A percentile compares a stretch with the other conserved stretches of the same genome.
Conservation (phyloP, 2,113 vertebrate genomes). For the Nematolebias whitei region DNA sequence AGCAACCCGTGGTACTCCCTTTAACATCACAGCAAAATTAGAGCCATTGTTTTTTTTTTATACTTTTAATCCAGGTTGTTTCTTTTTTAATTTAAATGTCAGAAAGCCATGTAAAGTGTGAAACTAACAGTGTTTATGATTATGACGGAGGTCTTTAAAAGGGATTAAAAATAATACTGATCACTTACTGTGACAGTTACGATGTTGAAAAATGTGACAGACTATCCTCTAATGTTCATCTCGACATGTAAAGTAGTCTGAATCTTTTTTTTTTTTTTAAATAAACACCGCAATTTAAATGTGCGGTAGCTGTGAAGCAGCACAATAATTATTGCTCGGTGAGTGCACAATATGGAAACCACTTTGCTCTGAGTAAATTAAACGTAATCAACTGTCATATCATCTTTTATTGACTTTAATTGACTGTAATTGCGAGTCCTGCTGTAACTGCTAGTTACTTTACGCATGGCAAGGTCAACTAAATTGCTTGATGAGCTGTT, state of each 20-base stretch:
- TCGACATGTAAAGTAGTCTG: slow-evolving; percentile 27
- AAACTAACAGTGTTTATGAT: not conserved
- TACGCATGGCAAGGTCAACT: slow-evolving; percentile 68
- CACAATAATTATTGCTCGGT: slow-evolving; percentile 62
- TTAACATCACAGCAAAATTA: slow-evolving; percentile 34
- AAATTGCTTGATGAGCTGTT: slow-evolving; percentile 71
- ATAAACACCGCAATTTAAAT: slow-evolving; percentile 51
- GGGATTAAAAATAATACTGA: not conserved
- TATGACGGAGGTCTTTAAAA: not conserved
- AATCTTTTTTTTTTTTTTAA: slow-evolving; percentile 34
- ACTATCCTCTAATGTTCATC: slow-evolving; percentile 17
- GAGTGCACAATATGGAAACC: slow-evolving; percentile 52
- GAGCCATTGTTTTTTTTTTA: slow-evolving; percentile 23
- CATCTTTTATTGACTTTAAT: slow-evolving; percentile 76
- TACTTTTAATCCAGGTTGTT: not conserved
- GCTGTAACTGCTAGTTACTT: slow-evolving; percentile 71
- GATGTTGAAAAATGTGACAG: slow-evolving; percentile 7
- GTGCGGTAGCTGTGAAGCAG: slow-evolving; percentile 46
- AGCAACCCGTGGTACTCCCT: slow-evolving; percentile 32
- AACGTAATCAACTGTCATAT: slow-evolving; percentile 73
- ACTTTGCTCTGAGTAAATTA: slow-evolving; percentile 68
- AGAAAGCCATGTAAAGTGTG: not conserved
- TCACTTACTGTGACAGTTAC: not conserved
- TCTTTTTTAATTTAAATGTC: not conserved
- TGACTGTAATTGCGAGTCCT: slow-evolving; percentile 70